Evolutionary conservation across 2,888 invertebrate species (phyloP).

Genomic region (Alloscopus bannaensis): DNA sequence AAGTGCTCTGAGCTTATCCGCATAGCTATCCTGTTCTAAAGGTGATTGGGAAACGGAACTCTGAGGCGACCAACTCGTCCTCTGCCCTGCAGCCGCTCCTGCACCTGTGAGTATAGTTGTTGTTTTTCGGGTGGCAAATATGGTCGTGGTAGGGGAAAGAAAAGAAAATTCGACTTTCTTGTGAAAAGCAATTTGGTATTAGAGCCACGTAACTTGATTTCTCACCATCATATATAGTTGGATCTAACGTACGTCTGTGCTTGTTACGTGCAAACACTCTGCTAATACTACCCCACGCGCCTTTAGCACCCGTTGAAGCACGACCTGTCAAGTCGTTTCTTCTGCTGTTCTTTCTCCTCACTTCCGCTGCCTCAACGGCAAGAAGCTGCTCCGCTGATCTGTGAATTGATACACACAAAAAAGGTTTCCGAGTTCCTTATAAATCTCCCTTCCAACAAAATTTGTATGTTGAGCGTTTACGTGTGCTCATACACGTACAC

Average conservation of each 20-base stretch:
- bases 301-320: conserved; percentile 74
- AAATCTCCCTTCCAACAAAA: background rate
- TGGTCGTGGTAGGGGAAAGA: background rate
- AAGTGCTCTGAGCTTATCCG: conserved; percentile 85
- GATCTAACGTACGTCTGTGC: conserved; percentile 86
- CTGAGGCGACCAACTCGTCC: conserved; percentile 73
- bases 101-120: conserved; percentile 4
- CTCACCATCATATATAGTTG: conserved; percentile 80
- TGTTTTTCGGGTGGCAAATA: conserved; percentile 42
- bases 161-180: conserved; percentile 17
- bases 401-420: conserved; percentile 30
- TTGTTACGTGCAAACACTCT: conserved; percentile 90
- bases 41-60: conserved; percentile 76
- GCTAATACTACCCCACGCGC: conserved; percentile 94
- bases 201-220: conserved; percentile 57
- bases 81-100: conserved; percentile 63
- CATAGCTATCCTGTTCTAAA: conserved; percentile 82
- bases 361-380: conserved; percentile 78
- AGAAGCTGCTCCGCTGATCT: conserved; percentile 87
- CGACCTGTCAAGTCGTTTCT: conserved; percentile 71
- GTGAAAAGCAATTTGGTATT: conserved; percentile 39
- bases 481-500: background rate
- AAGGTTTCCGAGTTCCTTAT: conserved; percentile 1
- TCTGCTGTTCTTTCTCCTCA: conserved; percentile 73
- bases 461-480: background rate